Base-by-base conservation (phyloP, 2,113 vertebrate genomes). In the Equus quagga region DNA sequence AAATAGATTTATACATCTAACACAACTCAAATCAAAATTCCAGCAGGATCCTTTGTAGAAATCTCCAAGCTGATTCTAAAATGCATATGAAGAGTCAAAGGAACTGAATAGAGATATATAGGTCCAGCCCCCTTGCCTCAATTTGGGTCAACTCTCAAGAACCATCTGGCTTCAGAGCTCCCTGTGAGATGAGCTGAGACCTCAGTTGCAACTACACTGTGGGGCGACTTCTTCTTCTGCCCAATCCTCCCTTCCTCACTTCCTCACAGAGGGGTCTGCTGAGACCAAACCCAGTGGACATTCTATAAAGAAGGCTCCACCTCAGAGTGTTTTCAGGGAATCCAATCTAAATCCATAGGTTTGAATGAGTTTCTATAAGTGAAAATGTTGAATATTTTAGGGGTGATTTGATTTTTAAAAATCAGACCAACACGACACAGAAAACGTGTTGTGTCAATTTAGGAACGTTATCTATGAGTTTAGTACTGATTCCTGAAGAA, bases 1-100 rank as follows among this genome's bases (percentile, higher is more conserved):
- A 92, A 82, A 80, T 23, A 76, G 26, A 70, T 76, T 91, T 76
- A 91, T 36, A 91, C 17, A 91, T 91, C 58, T 46, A 91, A 65
- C 76, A 62, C 1, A 36, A 54, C 46, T 96, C 15, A 93, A 72
- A 85, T 62, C 28, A 91, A 96, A 80, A 91, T 65, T 36, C 31
- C 92, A 94, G 33, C 28, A 75, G 89, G 15, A 94, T 56, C 36
- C 8, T 94, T 23, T 86, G n/a, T 51, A 51, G 49, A 72, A 93
- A 58, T 51, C 46, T 85, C 24, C 3, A 94, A 41, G 5, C n/a
- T 73, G 73, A 78, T 73, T 80, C 54, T 79, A 85, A 91, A 65
- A 36, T 81, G n/a, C 17, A 62, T 18, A 9, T 51, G 67, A 89
- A 72, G n/a, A 80, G 73, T 64, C 26, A 64, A n/a, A 82, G 2